These are phyloP conservation scores for Myotis lucifugus DNA, from an alignment of 2,113 vertebrate species.

Conservation along the genomic window DNA sequence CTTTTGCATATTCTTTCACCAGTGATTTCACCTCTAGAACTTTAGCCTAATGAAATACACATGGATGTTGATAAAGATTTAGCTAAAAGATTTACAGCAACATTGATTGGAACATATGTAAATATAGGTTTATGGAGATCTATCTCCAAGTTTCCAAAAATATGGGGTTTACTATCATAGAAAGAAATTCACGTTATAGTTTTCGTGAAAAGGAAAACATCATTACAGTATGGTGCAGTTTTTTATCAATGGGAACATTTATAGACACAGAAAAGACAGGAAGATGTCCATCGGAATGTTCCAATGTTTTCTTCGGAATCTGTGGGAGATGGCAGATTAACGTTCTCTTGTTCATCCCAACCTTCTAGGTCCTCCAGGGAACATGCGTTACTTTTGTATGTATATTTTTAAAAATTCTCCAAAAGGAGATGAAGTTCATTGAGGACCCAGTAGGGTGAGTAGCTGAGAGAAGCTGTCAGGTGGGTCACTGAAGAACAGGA, in stretches of 20 bases:
- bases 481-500: fast-evolving
- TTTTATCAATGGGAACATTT: neutral
- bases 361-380: neutral
- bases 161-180: no score
- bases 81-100: neutral
- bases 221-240: neutral
- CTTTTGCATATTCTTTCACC: neutral
- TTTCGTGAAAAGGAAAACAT: neutral
- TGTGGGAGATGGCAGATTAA: no score
- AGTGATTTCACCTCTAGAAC: neutral
- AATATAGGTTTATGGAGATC: neutral
- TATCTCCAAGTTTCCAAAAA: neutral
- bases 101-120: neutral
- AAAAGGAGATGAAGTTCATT: neutral
- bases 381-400: neutral
- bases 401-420: neutral
- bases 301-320: neutral
- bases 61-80: neutral
- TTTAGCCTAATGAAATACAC: neutral
- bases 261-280: neutral
- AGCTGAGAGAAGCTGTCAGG: neutral
- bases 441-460: neutral
- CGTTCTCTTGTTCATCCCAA: neutral
- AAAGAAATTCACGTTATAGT: neutral
- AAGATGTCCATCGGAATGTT: neutral